These are phyloP conservation scores for Chrysolina haemoptera DNA, from an alignment of 2,888 invertebrate genomes.

Conservation along the genomic window DNA sequence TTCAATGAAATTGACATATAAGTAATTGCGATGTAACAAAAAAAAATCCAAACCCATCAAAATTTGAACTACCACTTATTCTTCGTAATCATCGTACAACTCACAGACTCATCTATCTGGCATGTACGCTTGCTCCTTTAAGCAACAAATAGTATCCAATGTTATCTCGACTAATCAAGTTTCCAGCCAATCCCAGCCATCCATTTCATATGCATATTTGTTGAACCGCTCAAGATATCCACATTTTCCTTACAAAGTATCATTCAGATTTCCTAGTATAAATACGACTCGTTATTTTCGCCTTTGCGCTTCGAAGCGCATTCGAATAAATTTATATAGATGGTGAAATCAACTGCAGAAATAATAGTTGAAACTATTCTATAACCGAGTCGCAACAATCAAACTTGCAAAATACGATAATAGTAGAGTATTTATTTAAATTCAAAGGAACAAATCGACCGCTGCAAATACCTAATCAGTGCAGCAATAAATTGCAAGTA, in stretches of 20 bases:
- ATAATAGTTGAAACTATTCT: slow-evolving; percentile 32
- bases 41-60: no score
- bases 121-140: no score
- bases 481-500: slow-evolving; percentile 50
- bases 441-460: slow-evolving; percentile 46
- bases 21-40: no score
- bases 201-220: slow-evolving; percentile 19
- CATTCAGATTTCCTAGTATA: slow-evolving; percentile 18
- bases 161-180: no score
- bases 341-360: slow-evolving; percentile 34
- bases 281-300: slow-evolving; percentile 7
- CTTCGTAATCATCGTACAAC: no score
- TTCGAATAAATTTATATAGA: slow-evolving; percentile 35
- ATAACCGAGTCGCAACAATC: slow-evolving; percentile 23
- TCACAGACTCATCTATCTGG: no score
- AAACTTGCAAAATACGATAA: slow-evolving; percentile 46
- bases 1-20: no score
- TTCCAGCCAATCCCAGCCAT: no score
- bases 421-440: slow-evolving; percentile 45
- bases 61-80: no score
- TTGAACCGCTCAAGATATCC: neutral
- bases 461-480: slow-evolving; percentile 45
- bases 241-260: slow-evolving; percentile 14
- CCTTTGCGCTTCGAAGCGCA: slow-evolving; percentile 15
- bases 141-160: no score